These are phyloP conservation scores for Lota lota DNA, from an alignment of 2,113 vertebrate species.

Conservation along the genomic window DNA sequence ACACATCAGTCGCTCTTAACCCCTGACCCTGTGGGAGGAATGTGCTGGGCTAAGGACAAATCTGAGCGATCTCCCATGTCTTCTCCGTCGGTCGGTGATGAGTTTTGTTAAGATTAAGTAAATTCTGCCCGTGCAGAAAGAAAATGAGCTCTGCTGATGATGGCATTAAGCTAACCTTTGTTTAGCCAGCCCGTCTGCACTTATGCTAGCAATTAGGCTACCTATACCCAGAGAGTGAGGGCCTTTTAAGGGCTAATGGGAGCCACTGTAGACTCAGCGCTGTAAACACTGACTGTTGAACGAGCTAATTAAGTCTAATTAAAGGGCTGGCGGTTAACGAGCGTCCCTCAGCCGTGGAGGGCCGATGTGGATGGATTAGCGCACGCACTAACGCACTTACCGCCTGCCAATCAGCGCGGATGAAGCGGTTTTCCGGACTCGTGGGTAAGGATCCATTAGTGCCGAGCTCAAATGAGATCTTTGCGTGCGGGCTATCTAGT, in stretches of 20 bases:
- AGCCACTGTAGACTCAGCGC: slow-evolving; percentile 31
- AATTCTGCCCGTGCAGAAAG: slow-evolving; percentile 7
- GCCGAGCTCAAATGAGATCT: slow-evolving; percentile 71
- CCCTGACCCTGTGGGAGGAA: slow-evolving; percentile 53
- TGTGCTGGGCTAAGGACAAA: slow-evolving; percentile 60
- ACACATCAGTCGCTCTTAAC: slow-evolving; percentile 65
- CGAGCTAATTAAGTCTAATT: slow-evolving; percentile 73
- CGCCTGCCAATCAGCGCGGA: slow-evolving; percentile 71
- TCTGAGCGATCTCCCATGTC: slow-evolving; percentile 22
- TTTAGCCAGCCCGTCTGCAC: slow-evolving; percentile 21
- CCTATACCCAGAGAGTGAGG: no score
- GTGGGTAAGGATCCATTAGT: slow-evolving; percentile 76
- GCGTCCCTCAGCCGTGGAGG: slow-evolving; percentile 59
- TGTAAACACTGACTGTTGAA: slow-evolving; percentile 63
- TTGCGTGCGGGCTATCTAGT: slow-evolving; percentile 57
- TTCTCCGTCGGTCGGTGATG: neutral
- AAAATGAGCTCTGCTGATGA: slow-evolving; percentile 34
- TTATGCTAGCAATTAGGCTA: no score
- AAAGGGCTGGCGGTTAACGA: slow-evolving; percentile 71
- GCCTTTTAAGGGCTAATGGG: slow-evolving; percentile 11
- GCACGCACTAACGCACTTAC: slow-evolving; percentile 60
- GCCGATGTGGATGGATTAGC: slow-evolving; percentile 72
- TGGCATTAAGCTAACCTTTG: slow-evolving; percentile 50
- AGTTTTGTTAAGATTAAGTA: neutral
- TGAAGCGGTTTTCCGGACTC: slow-evolving; percentile 73